Base-by-base conservation (phyloP, 2,888 invertebrate genomes). In the Euproctis similis region DNA sequence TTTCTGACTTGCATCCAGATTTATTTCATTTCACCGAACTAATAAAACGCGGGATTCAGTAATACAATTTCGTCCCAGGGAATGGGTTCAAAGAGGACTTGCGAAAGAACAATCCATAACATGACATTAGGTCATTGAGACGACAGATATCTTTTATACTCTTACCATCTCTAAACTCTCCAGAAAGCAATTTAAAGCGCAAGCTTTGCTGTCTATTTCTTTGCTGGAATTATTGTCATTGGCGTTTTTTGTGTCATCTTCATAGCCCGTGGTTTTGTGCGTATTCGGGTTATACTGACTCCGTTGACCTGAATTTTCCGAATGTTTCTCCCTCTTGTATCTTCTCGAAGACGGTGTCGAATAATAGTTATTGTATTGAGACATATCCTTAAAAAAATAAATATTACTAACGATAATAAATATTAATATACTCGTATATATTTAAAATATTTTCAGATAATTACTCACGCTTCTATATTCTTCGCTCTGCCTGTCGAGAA, bases 121-220 rank as follows among this genome's bases (percentile, higher is more conserved):
- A n/a, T n/a, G n/a, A n/a, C n/a, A n/a, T n/a, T n/a, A n/a, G n/a
- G n/a, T n/a, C n/a, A n/a, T n/a, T n/a, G n/a, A n/a, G n/a, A n/a
- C n/a, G 6, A 14, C 4, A 14, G 14, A 14, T 14, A 14, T 4
- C 4, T 14, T 14, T 14, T 14, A 14, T 14, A 14, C 6, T 14
- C 42, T 65, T 70, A 91, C 92, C 88, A 90, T 86, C 52, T 89
- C 87, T 39, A 92, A 61, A 59, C 89, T 87, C 34, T 88, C 87
- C 56, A 92, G 86, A 53, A 92, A 88, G 54, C 92, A 93, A 38
- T 92, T 90, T 11, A 89, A 63, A 1, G 89, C 81, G 49, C 92
- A 92, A 33, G 76, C 70, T 34, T 72, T 78, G 3, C 54, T 61
- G 3, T 64, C 57, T 6, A 36, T 41, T 7, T 64, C 64, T 24